Base-by-base conservation (phyloP, 2,113 vertebrate genomes). In the Lonchura striata region DNA sequence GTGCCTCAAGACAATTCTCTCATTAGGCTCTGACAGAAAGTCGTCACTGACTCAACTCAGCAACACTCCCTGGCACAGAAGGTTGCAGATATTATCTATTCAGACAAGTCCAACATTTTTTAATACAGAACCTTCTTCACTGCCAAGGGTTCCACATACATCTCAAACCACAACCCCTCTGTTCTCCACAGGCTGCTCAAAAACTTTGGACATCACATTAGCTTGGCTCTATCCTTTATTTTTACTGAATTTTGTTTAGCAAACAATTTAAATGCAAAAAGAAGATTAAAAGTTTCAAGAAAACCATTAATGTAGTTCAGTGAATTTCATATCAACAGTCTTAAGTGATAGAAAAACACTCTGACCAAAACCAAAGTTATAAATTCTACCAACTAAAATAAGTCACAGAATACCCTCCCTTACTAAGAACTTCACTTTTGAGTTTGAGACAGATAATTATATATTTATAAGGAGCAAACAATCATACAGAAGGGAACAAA, bases 1-100 rank as follows among this genome's bases (percentile, higher is more conserved):
- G 80, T 96, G 94, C 93, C 85, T 83, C 88, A 74, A 94, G 86
- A 96, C 80, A 95, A 94, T 88, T 90, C 92, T 66, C 86, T 88
- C 83, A 86, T 92, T 83, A 83, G 94, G n/a, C 86, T 94, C 85
- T 2, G 4, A 83, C 79, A 92, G 92, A 88, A 96, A 93, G 82
- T 94, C 31, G 3, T 90, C 93, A 92, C 33, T 94, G 92, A 88
- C 86, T 95, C 93, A 90, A 86, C 37, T 44, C 52, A 89, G 90
- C 90, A 94, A 92, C 1, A 0, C 49, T 88, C 71, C 64, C 75
- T 92, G 85, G 92, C 95, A 96, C 88, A 95, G 71, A 96, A 94
- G 80, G 69, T 70, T 92, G 90, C 60, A 90, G 82, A 96, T 93
- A 88, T 24, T 83, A 93, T 93, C 95, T 96, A 93, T 94, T 90